These are phyloP conservation scores for Drepana falcataria DNA, from an alignment of 2,888 invertebrate species.

Conservation along the genomic window DNA sequence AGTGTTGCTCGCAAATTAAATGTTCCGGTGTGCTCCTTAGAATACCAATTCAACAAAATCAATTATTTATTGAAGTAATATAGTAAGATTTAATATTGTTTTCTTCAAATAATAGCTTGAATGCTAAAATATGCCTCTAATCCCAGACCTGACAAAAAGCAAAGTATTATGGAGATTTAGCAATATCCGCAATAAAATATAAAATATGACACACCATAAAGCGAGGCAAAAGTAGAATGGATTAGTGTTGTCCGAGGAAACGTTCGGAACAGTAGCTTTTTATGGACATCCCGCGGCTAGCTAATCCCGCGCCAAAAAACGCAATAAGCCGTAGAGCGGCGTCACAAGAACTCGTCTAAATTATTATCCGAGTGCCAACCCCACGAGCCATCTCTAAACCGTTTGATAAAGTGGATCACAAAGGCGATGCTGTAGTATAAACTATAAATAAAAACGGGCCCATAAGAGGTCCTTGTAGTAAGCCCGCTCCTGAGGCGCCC, in stretches of 20 bases:
- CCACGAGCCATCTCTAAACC: slow-evolving; percentile 67
- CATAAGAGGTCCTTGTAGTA: slow-evolving; percentile 72
- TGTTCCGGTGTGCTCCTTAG: neutral
- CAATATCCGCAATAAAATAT: slow-evolving; percentile 25
- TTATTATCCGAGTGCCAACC: slow-evolving; percentile 70
- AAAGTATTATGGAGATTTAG: neutral
- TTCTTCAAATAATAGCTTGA: no score
- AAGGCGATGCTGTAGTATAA: slow-evolving; percentile 54
- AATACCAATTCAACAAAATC: no score
- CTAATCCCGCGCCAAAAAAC: slow-evolving; percentile 71
- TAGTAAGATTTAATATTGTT: no score
- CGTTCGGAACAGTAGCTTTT: slow-evolving; percentile 53
- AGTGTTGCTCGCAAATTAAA: slow-evolving; percentile 16
- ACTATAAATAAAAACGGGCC: slow-evolving; percentile 70
- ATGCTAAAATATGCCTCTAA: no score
- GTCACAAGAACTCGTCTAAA: slow-evolving; percentile 54
- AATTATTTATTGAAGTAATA: no score
- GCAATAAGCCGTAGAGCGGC: slow-evolving; percentile 64
- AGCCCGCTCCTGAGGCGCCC: slow-evolving; percentile 44
- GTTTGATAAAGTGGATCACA: slow-evolving; percentile 77
- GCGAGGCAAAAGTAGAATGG: slow-evolving; percentile 36
- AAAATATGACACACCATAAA: slow-evolving; percentile 41
- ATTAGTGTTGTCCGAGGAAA: slow-evolving; percentile 42
- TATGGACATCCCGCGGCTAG: slow-evolving; percentile 54
- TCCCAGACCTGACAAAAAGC: no score